Evolutionary conservation across 2,797 vertebrate species (phyloP).

Genomic region (Bryconaethiops microstoma): DNA sequence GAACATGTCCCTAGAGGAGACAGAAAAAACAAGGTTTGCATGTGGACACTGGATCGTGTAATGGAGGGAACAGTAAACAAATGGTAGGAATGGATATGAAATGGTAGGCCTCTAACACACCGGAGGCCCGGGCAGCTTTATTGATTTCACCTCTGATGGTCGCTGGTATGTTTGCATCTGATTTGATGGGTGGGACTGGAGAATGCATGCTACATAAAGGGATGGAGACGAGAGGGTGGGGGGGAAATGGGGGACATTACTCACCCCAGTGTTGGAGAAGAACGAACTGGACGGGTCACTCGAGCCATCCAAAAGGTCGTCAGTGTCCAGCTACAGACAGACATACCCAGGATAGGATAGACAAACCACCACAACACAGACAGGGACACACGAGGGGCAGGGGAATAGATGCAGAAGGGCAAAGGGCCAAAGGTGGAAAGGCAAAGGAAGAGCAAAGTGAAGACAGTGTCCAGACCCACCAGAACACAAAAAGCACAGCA

Average conservation of each 20-base stretch:
- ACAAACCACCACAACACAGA: constrained; percentile 69
- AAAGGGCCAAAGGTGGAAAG: constrained; percentile 66
- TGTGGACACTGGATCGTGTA: neutral
- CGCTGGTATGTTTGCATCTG: constrained; percentile 62
- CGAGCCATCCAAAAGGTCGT: constrained; percentile 96
- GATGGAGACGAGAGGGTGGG: constrained; percentile 64
- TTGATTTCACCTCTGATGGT: constrained; percentile 33
- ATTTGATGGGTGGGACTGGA: constrained; percentile 62
- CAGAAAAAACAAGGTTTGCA: constrained; percentile 32
- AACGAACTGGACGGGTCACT: constrained; percentile 94
- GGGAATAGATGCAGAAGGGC: constrained; percentile 38
- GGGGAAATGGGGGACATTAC: constrained; percentile 74
- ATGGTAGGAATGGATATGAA: constrained; percentile 26
- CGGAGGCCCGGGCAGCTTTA: constrained; percentile 21
- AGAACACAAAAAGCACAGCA: constrained; percentile 65
- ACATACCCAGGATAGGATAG: constrained; percentile 75
- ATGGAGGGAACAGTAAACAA: constrained; percentile 20
- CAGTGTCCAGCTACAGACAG: constrained; percentile 93
- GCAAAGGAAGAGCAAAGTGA: constrained; percentile 67
- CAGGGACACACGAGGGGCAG: constrained; percentile 42
- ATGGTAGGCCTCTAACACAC: constrained; percentile 22
- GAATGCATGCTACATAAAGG: constrained; percentile 70
- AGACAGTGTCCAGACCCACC: constrained; percentile 58
- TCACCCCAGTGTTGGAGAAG: constrained; percentile 92
- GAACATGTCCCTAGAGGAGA: constrained; percentile 84